phyloP scores from a whole-genome alignment of 2,797 vertebrate species.

The Nannoperca australis region DNA sequence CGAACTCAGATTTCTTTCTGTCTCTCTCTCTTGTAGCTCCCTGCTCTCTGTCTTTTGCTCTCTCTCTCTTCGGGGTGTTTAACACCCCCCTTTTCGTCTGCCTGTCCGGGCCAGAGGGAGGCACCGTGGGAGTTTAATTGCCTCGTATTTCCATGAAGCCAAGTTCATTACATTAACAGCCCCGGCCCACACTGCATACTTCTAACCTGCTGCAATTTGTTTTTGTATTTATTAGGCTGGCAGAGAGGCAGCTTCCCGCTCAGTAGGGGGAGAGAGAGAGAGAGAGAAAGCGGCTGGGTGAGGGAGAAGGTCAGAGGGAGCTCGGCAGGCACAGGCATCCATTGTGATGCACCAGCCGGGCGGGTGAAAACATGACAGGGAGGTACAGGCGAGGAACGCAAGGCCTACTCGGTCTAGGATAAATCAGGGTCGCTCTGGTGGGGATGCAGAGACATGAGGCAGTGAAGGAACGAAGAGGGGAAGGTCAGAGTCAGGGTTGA shows the following conservation, averaged over 20 bases:
- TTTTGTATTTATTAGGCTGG: slow-evolving; percentile 83
- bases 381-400: slow-evolving; percentile 37
- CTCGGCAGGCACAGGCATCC: slow-evolving; percentile 67
- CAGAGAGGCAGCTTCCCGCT: slow-evolving; percentile 63
- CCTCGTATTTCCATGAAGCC: slow-evolving; percentile 83
- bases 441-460: slow-evolving; percentile 38
- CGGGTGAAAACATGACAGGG: slow-evolving; percentile 67
- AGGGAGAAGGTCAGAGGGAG: slow-evolving; percentile 80
- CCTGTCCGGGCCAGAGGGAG: slow-evolving; percentile 76
- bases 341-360: slow-evolving; percentile 74
- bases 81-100: slow-evolving; percentile 49
- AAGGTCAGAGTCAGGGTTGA: slow-evolving; percentile 51
- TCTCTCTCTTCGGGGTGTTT: slow-evolving; percentile 40
- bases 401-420: slow-evolving; percentile 41
- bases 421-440: slow-evolving; percentile 60
- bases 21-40: slow-evolving; percentile 24
- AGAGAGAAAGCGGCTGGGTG: slow-evolving; percentile 29
- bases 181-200: slow-evolving; percentile 84
- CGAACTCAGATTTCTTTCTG: slow-evolving; percentile 26
- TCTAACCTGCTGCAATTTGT: slow-evolving; percentile 86
- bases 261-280: slow-evolving; percentile 28
- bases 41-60: too few relatives aligned
- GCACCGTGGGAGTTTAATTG: slow-evolving; percentile 87
- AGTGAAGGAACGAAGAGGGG: slow-evolving; percentile 29
- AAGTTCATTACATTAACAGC: slow-evolving; percentile 85